Conservation (phyloP, 2,888 invertebrate genomes). For the Calameuta idolon region DNA sequence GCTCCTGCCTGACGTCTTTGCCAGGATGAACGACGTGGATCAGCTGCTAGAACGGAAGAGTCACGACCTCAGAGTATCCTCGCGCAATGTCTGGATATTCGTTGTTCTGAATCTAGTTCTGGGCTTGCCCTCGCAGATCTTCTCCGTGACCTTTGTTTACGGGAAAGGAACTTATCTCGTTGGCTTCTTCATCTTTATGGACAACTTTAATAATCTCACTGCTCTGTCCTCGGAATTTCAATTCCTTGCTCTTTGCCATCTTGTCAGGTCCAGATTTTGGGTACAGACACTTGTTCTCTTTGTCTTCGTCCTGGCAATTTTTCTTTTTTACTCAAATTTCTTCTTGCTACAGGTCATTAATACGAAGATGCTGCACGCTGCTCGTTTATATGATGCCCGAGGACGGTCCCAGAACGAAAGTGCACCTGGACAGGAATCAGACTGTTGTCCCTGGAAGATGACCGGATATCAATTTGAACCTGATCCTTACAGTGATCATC, state of each 20-base stretch:
- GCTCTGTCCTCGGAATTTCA: conserved; percentile 14
- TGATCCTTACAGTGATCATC: background rate
- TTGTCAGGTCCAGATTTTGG: conserved; percentile 12
- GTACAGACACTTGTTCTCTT: background rate
- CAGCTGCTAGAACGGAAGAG: background rate
- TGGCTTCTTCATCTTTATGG: conserved; percentile 7
- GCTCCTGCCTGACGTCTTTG: conserved; percentile 6
- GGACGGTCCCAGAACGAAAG: background rate
- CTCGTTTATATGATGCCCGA: background rate
- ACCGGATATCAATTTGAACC: background rate
- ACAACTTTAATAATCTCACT: conserved; percentile 16
- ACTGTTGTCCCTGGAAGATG: background rate
- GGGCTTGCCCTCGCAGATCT: conserved; percentile 13
- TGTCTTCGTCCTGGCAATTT: background rate
- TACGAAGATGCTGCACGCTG: background rate
- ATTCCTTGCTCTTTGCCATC: conserved; percentile 16
- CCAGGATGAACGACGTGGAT: conserved; percentile 9
- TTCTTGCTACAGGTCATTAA: background rate
- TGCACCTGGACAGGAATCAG: background rate
- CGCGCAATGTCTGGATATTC: conserved; percentile 10
- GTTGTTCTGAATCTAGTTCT: conserved; percentile 8
- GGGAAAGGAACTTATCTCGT: conserved; percentile 5
- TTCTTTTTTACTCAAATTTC: background rate
- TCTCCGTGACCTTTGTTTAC: conserved; percentile 8
- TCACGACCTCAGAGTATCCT: background rate